Evolutionary conservation across 2,113 vertebrate species (phyloP).

Genomic region (Vulpes vulpes): DNA sequence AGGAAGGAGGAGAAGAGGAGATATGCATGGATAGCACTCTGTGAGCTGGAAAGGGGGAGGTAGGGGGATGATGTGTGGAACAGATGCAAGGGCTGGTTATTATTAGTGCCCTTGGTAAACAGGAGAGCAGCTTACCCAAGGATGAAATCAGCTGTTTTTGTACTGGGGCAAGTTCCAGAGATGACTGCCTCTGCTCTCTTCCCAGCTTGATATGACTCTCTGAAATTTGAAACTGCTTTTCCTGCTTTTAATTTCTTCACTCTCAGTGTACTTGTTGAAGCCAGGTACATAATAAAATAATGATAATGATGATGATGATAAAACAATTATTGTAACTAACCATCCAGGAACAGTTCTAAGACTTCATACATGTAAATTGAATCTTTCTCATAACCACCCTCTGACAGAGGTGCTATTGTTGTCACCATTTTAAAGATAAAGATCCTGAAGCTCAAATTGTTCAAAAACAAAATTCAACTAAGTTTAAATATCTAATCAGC

Average conservation of each 20-base stretch:
- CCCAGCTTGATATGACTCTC: not conserved
- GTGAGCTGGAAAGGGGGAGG: not conserved
- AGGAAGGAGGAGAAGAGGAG: not conserved
- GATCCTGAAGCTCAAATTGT: not conserved
- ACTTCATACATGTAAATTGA: not conserved
- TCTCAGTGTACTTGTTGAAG: not conserved
- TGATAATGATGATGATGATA: not conserved
- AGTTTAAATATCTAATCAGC: not conserved
- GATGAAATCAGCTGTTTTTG: constrained; percentile 61
- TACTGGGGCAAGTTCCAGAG: constrained; percentile 33
- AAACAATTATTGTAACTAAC: not conserved
- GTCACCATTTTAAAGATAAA: not conserved
- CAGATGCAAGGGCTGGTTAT: constrained; percentile 65
- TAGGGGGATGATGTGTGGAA: not conserved
- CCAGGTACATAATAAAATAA: not conserved
- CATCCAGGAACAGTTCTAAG: not conserved
- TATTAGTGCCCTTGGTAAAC: constrained; percentile 69
- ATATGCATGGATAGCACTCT: not conserved
- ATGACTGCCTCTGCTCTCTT: not conserved
- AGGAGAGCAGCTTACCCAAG: constrained; percentile 58
- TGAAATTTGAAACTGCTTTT: constrained; percentile 13
- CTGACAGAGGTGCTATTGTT: not conserved
- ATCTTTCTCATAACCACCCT: not conserved
- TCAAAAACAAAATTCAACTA: not conserved
- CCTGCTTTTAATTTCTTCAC: not conserved